Conservation (phyloP, 2,888 invertebrate species). For the Invenusta paracnida region DNA sequence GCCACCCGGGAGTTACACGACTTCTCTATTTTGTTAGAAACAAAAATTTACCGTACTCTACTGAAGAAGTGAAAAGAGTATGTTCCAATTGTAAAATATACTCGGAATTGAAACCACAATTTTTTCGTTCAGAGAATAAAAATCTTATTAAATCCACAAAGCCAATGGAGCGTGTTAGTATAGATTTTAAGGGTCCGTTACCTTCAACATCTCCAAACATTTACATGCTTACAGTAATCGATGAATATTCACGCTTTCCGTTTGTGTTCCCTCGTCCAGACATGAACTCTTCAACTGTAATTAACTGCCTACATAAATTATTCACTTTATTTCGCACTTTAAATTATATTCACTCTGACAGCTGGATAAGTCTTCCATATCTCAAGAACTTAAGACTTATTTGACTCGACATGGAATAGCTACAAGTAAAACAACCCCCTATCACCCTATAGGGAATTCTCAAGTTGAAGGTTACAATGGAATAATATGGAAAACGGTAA, state of each 20-base stretch:
- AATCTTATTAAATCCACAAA: background rate
- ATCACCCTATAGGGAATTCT: background rate
- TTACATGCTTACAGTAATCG: constrained; percentile 46
- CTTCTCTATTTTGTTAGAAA: background rate
- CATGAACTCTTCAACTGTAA: constrained; percentile 43
- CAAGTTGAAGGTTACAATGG: background rate
- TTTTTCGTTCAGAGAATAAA: background rate
- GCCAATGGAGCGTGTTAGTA: background rate
- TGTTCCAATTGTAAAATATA: background rate
- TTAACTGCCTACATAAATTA: constrained; percentile 44
- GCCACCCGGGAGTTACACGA: background rate
- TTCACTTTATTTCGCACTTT: constrained; percentile 38
- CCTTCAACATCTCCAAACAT: constrained; percentile 45
- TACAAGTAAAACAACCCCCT: background rate
- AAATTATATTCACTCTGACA: constrained; percentile 46
- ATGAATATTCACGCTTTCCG: constrained; percentile 48
- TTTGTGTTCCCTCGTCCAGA: constrained; percentile 47
- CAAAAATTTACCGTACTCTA: background rate
- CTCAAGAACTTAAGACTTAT: background rate
- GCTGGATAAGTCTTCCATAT: constrained; percentile 45
- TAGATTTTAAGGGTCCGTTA: constrained; percentile 13
- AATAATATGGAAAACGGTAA: background rate
- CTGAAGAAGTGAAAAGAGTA: background rate
- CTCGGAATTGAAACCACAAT: background rate
- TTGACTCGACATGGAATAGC: background rate